Evolutionary conservation across 2,113 vertebrate genomes (phyloP), one percentile per base, ranked within the genome.

Genomic region (Mormyrus lacerda): DNA sequence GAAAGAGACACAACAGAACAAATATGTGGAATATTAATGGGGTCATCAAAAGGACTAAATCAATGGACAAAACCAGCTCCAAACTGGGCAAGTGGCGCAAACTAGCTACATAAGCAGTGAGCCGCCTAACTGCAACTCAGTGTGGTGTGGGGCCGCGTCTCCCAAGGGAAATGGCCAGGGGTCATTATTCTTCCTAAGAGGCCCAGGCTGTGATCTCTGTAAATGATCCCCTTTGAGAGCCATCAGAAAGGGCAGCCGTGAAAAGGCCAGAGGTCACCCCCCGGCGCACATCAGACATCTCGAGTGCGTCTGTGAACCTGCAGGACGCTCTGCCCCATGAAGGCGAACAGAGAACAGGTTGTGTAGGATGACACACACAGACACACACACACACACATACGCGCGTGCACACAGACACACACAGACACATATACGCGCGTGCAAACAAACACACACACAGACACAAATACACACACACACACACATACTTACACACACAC

Each of bases 141-240:
- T 69, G 69, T 87, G 53, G 69, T 87, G 53, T 31, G 89, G 90
- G 48, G 90, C 65, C 89, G 45, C 48, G 91, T 91, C 91, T 92
- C 93, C 92, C 87, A 90, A 90, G 91, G 90, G 89, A 89, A 91
- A 89, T 89, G 73, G 82, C 89, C 89, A 65, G 76, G 91, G 92
- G 90, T 93, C 93, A 94, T 94, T 94, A 93, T 95, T 93, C 90
- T 92, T 92, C 92, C 93, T 94, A 94, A 95, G 94, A 94, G 94
- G 90, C 92, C 91, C 92, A 93, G 90, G 93, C 93, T 94, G 92
- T 94, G 95, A 94, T 95, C 94, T 95, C 92, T 95, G 93, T 94
- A 94, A 95, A 95, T 93, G 94, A 89, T 88, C 92, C 91, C 91
- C 92, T 92, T 91, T 93, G 92, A 95, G 93, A 93, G 91, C 88